Evolutionary conservation across 2,797 vertebrate genomes (phyloP), one percentile per base, ranked within the genome.

Genomic region (Chanos chanos): DNA sequence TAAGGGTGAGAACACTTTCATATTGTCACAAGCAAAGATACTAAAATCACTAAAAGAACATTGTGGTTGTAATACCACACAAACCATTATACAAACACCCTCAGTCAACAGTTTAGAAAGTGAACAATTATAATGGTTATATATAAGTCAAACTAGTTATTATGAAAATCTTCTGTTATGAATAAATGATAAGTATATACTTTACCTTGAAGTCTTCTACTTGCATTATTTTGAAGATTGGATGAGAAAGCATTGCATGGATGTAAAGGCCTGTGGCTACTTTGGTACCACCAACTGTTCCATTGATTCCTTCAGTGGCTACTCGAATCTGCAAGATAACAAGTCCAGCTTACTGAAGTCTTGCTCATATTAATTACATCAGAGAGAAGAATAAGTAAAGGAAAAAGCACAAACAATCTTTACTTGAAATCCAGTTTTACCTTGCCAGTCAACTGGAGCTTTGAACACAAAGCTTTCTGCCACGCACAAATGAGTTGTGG

Each of bases 221-320:
- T 8, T 74, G 82, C 88, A 99, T 86, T 37, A 72, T 80, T 47
- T 68, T 87, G 81, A 98, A 92, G 4, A 91, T 59, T 0, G 94
- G 92, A 72, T 93, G 93, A 5, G 90, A 92, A 68, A 89, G 79
- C 93, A 97, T 93, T 18, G 86, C 83, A 4, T 87, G 69, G 16
- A 94, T 76, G 62, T 99, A 99, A 60, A 95, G 55, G 18, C 67
- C 80, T 7, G 92, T 90, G 31, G 93, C 93, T 61, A 77, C n/a
- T 79, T 78, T 83, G 64, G 91, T 94, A 39, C 96, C 97, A 0
- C 94, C 96, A 1, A 99, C 89, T 4, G 96, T 98, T 47, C 94
- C 96, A 7, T 99, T 99, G 74, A 99, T 93, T 41, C 96, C 97
- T 80, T 99, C 97, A 8, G 86, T 84, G 28, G 93, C 94, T 68